Evolutionary conservation across 2,113 vertebrate species (phyloP).

Genomic region (Tachysurus vachellii): DNA sequence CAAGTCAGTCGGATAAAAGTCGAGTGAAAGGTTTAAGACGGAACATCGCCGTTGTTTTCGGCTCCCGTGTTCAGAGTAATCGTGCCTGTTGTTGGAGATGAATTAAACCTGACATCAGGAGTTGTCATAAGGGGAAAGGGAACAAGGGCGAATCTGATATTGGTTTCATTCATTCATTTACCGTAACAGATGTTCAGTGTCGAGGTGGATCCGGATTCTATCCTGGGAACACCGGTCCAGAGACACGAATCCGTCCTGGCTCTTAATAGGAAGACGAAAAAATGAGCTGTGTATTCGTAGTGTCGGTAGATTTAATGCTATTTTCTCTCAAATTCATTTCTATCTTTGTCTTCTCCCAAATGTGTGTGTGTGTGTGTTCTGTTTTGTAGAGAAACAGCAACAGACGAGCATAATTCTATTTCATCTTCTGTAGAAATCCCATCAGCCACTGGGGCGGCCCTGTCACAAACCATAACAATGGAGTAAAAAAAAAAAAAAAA

Average conservation of each 20-base stretch:
- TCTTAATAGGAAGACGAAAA: neutral
- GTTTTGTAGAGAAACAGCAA: constrained; percentile 36
- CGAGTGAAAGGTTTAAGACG: neutral
- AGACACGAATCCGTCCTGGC: neutral
- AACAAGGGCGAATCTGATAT: neutral
- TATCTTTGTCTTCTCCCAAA: neutral
- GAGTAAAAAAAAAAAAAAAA: constrained; percentile 57
- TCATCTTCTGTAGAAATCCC: constrained; percentile 61
- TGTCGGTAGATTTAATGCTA: neutral
- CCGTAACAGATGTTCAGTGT: neutral
- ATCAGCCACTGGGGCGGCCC: constrained; percentile 63
- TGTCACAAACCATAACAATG: constrained; percentile 66
- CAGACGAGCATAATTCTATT: constrained; percentile 65
- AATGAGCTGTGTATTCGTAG: too few relatives aligned
- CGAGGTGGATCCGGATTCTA: neutral
- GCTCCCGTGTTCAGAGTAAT: neutral
- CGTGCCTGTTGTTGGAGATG: neutral
- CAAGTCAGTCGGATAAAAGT: neutral
- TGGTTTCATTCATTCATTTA: neutral
- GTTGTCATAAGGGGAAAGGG: neutral
- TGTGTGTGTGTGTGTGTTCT: neutral
- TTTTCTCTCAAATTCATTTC: neutral
- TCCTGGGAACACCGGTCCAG: neutral
- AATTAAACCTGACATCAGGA: neutral
- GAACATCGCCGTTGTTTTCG: neutral